Percentiles rank a stretch among this genome's conserved stretches.
Conservation (phyloP, 2,888 invertebrate genomes). For the Drosophila ustulata region DNA sequence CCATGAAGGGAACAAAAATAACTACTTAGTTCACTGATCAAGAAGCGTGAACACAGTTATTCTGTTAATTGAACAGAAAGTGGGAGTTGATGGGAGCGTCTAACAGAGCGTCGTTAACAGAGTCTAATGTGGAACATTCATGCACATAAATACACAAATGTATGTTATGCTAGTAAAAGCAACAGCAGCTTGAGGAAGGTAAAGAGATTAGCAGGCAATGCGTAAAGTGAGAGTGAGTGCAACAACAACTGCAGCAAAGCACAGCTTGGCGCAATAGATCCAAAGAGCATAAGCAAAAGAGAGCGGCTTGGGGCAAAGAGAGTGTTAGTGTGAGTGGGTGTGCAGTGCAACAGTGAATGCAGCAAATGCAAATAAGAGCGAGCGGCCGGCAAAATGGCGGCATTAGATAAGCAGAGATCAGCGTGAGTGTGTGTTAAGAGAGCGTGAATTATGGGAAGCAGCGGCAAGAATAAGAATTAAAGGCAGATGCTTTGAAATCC, state of each 20-base stretch:
- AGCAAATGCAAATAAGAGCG: constrained; percentile 1
- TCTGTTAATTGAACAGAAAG: too few species aligned
- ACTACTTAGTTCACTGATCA: too few species aligned
- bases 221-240: background rate
- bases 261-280: background rate
- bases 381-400: constrained; percentile 3
- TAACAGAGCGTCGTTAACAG: too few species aligned
- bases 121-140: too few species aligned
- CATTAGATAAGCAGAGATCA: constrained; percentile 9
- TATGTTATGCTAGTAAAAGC: background rate
- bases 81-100: too few species aligned
- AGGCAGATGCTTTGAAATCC: background rate
- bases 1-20: too few species aligned
- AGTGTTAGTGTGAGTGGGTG: background rate
- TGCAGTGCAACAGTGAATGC: background rate
- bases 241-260: background rate
- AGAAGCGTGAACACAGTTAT: too few species aligned
- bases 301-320: background rate
- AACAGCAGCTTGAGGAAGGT: background rate
- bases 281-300: background rate
- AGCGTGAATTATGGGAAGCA: constrained; percentile 8
- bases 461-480: constrained; percentile 1
- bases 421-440: constrained; percentile 1
- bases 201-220: background rate
- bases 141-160: too few species aligned